These are phyloP conservation scores for Neelides sp. DNA, from an alignment of 1,140 invertebrate genomes.

Conservation along the genomic window DNA sequence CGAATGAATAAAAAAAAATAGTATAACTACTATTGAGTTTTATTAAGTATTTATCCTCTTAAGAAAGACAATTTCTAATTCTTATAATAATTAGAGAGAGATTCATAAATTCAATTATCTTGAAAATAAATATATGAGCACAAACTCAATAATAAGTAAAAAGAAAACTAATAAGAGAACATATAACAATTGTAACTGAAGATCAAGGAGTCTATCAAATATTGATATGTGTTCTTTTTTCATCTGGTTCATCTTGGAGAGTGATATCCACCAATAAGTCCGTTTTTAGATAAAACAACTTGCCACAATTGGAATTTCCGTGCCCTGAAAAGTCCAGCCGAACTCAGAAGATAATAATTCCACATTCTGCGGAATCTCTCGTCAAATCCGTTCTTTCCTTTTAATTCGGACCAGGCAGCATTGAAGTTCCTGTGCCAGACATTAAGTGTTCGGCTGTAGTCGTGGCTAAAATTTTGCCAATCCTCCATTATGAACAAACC, in stretches of 20 bases:
- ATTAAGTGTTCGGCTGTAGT: constrained; percentile 10
- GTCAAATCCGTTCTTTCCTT: constrained; percentile 5
- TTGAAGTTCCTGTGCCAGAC: constrained; percentile 16
- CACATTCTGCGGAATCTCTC: constrained; percentile 14
- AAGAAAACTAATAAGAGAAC: too few relatives aligned
- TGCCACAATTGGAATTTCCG: constrained; percentile 21
- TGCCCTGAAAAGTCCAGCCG: constrained; percentile 9
- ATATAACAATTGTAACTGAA: too few relatives aligned
- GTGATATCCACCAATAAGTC: constrained; percentile 13
- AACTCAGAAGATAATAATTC: constrained; percentile 8
- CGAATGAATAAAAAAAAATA: too few relatives aligned
- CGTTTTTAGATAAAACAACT: constrained; percentile 15
- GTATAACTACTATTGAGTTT: too few relatives aligned
- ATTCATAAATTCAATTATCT: too few relatives aligned
- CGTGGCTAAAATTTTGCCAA: constrained; percentile 18
- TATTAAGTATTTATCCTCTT: too few relatives aligned
- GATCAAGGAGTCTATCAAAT: too few relatives aligned
- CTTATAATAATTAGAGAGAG: too few relatives aligned
- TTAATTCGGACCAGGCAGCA: constrained; percentile 9
- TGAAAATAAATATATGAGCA: too few relatives aligned
- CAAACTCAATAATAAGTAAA: too few relatives aligned
- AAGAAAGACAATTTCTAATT: too few relatives aligned
- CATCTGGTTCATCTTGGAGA: constrained; percentile 18
- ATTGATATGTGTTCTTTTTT: too few relatives aligned
- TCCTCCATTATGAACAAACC: constrained; percentile 19